phyloP scores from a whole-genome alignment of 2,888 invertebrate species.

The Pseudeuparius sepicola region DNA sequence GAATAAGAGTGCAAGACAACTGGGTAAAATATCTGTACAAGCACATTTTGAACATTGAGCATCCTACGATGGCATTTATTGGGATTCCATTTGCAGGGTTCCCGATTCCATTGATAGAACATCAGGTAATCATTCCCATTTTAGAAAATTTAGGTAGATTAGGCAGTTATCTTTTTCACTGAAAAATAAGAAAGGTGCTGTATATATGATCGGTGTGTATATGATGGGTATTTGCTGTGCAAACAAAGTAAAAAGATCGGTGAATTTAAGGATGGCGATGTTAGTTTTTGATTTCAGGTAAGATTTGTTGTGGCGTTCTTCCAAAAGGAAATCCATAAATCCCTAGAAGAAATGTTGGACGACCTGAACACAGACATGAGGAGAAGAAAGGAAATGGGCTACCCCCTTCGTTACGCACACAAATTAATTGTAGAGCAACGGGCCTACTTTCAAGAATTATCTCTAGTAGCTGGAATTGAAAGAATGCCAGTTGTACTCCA shows the following conservation, averaged over 20 bases:
- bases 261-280: no score
- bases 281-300: no score
- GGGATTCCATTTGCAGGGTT: conserved; percentile 76
- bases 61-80: conserved; percentile 72
- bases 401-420: conserved; percentile 61
- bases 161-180: no score
- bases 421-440: conserved; percentile 65
- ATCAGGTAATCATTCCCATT: no score
- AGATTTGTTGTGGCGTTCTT: conserved; percentile 51
- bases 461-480: conserved; percentile 50
- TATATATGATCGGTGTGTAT: no score
- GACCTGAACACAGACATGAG: conserved; percentile 48
- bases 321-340: conserved; percentile 45
- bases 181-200: no score
- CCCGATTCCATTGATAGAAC: conserved; percentile 77
- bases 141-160: no score
- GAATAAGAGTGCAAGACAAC: conserved; percentile 62
- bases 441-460: conserved; percentile 58
- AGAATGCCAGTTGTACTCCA: conserved; percentile 58
- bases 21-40: conserved; percentile 79
- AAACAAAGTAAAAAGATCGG: no score
- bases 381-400: conserved; percentile 46
- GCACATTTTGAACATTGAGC: conserved; percentile 71
- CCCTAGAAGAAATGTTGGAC: conserved; percentile 52
- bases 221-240: no score